phyloP scores from a whole-genome alignment of 2,113 vertebrate species.

The Chaenogobius annularis region DNA sequence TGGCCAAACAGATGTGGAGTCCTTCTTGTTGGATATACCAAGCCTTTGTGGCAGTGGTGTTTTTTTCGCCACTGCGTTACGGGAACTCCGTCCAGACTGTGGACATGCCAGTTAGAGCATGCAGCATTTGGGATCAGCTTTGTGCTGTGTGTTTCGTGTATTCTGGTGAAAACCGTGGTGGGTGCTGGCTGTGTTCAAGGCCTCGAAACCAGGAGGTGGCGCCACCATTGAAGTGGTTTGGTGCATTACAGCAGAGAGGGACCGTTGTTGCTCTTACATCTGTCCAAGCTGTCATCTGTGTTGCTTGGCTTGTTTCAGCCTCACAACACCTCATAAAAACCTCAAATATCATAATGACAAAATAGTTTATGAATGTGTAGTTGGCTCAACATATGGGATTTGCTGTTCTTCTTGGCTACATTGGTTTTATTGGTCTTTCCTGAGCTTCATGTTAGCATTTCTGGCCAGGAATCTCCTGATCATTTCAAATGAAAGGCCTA shows the following conservation, averaged over 20 bases:
- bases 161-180: constrained; percentile 56
- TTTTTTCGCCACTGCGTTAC: too few relatives aligned
- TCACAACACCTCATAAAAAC: constrained; percentile 47
- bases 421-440: constrained; percentile 13
- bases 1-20: too few relatives aligned
- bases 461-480: constrained; percentile 64
- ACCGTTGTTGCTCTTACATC: constrained; percentile 58
- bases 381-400: constrained; percentile 53
- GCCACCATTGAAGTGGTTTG: constrained; percentile 62
- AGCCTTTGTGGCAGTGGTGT: too few relatives aligned
- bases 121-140: constrained; percentile 51
- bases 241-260: constrained; percentile 62
- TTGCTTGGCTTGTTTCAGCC: constrained; percentile 56
- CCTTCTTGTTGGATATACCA: too few relatives aligned
- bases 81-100: too few relatives aligned
- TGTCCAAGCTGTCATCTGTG: constrained; percentile 64
- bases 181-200: constrained; percentile 50
- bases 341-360: constrained; percentile 31
- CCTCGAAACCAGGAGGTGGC: constrained; percentile 43
- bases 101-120: constrained; percentile 52
- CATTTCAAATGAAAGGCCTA: constrained; percentile 71
- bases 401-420: constrained; percentile 51
- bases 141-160: constrained; percentile 52
- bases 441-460: constrained; percentile 64
- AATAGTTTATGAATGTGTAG: constrained; percentile 57